phyloP scores from a whole-genome alignment of 2,797 vertebrate species.

The Chelidonichthys spinosus region DNA sequence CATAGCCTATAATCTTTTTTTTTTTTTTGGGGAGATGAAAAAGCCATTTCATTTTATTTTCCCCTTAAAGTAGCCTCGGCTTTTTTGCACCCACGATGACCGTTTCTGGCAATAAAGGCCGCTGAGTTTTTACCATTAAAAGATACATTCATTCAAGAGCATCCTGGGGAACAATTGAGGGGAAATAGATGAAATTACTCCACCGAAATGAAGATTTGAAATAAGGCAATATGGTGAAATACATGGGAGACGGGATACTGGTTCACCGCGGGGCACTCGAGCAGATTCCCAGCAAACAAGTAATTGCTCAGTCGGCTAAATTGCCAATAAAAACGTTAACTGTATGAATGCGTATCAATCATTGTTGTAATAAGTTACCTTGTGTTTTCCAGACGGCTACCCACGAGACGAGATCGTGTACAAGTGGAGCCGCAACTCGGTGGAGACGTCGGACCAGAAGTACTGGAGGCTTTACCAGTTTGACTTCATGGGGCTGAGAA shows the following conservation, averaged over 20 bases:
- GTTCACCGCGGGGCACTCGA: background rate
- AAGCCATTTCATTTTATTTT: constrained; percentile 5
- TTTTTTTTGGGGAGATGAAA: no score
- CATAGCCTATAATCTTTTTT: background rate
- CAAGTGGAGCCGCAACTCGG: constrained; percentile 94
- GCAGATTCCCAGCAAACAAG: constrained; percentile 32
- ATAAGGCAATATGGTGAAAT: background rate
- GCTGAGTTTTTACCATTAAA: background rate
- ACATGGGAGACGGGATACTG: constrained; percentile 5
- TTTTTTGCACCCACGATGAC: background rate
- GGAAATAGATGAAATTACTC: constrained; percentile 8
- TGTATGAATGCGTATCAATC: constrained; percentile 56
- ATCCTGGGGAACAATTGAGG: background rate
- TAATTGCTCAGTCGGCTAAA: constrained; percentile 33
- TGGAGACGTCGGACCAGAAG: constrained; percentile 95
- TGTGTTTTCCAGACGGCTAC: constrained; percentile 90
- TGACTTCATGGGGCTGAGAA: constrained; percentile 96
- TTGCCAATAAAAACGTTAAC: constrained; percentile 19
- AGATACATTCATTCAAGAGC: background rate
- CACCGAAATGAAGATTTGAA: constrained; percentile 15
- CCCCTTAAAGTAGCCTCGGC: background rate
- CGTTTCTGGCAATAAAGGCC: background rate
- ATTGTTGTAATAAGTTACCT: no score
- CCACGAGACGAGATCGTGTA: constrained; percentile 96
- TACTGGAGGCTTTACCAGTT: constrained; percentile 98